Evolutionary conservation across 2,888 invertebrate species (phyloP).

Genomic region (Drosophila fungiperda): DNA sequence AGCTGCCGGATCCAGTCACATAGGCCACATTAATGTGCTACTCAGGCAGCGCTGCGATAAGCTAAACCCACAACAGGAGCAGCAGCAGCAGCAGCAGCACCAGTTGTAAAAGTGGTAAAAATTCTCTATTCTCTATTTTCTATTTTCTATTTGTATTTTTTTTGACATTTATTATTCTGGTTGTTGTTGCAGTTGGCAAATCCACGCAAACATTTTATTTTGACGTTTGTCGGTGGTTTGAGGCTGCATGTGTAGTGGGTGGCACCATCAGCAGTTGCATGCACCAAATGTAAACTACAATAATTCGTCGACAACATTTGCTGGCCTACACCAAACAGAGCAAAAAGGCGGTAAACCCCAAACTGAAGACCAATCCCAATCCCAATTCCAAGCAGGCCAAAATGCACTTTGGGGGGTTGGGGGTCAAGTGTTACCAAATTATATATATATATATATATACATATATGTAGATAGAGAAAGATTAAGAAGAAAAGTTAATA

Average conservation of each 20-base stretch:
- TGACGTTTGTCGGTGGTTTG: slow-evolving; percentile 66
- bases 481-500: not conserved
- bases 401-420: slow-evolving; percentile 59
- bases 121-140: slow-evolving; percentile 48
- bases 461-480: not conserved
- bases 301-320: slow-evolving; percentile 20
- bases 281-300: slow-evolving; percentile 19
- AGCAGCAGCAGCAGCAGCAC: slow-evolving; percentile 40
- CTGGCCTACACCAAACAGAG: slow-evolving; percentile 20
- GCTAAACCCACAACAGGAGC: slow-evolving; percentile 39
- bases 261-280: slow-evolving; percentile 16
- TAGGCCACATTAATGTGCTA: slow-evolving; percentile 76
- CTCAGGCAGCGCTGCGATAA: slow-evolving; percentile 64
- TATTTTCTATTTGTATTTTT: slow-evolving; percentile 23
- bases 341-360: not conserved
- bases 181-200: slow-evolving; percentile 52
- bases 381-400: slow-evolving; percentile 7
- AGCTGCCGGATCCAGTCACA: slow-evolving; percentile 54
- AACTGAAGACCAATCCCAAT: slow-evolving; percentile 1
- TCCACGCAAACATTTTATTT: slow-evolving; percentile 78
- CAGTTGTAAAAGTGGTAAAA: slow-evolving; percentile 68
- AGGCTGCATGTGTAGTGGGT: slow-evolving; percentile 16
- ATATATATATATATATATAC: not conserved
- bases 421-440: slow-evolving; percentile 31
- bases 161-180: slow-evolving; percentile 45